Conservation (phyloP, 2,113 vertebrate genomes). For the Dicaeum eximium region DNA sequence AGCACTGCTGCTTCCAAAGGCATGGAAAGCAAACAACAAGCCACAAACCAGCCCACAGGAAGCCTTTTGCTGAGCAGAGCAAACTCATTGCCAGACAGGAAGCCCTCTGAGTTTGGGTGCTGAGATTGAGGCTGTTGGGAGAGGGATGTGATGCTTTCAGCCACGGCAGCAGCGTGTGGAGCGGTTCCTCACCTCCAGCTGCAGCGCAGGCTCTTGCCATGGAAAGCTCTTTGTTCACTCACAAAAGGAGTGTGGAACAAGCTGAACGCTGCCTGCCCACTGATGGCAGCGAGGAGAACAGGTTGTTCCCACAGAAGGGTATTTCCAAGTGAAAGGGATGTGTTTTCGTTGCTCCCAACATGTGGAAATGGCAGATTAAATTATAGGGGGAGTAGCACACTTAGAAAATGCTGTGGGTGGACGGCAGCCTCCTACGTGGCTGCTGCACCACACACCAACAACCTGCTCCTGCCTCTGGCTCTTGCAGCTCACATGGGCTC, state of each 20-base stretch:
- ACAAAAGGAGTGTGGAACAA: constrained; percentile 40
- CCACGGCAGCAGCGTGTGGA: fast-evolving
- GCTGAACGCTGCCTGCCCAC: constrained; percentile 8
- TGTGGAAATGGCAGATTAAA: constrained; percentile 50
- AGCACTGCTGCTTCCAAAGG: not conserved
- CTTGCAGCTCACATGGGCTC: not conserved
- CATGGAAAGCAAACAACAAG: not conserved
- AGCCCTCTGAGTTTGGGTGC: not conserved
- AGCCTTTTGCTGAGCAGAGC: not conserved
- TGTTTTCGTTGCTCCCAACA: constrained; percentile 25
- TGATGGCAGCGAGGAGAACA: constrained; percentile 16
- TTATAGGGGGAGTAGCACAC: constrained; percentile 38
- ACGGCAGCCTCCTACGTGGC: not conserved
- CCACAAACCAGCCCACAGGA: not conserved
- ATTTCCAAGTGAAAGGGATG: constrained; percentile 58
- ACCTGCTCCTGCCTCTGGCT: not conserved
- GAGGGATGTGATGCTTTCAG: not conserved
- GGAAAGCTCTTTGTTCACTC: constrained; percentile 22
- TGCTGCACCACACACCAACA: constrained; percentile 12
- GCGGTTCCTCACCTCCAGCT: not conserved
- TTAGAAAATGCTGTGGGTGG: constrained; percentile 19
- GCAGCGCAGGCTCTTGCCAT: not conserved
- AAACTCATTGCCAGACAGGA: not conserved
- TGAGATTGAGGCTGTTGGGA: not conserved
- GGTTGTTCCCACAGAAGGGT: constrained; percentile 45